A percentile compares a stretch with the other conserved stretches of the same genome.
Evolutionary conservation across 2,888 invertebrate species (phyloP).

Genomic region (Byasa hedistus): DNA sequence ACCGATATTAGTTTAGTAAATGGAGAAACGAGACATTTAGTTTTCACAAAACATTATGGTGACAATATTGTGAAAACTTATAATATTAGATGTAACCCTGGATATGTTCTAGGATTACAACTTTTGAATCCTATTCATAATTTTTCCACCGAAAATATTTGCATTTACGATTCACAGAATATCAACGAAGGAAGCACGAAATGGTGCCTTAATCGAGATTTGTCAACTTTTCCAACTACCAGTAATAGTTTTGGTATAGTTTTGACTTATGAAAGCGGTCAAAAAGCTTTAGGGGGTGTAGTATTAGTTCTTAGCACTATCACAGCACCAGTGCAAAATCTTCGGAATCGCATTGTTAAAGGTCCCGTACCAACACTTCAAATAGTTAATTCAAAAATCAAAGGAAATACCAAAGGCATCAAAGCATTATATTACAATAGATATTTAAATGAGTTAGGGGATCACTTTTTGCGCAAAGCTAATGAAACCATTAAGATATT

Average conservation of each 20-base stretch:
- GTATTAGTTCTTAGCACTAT: conserved; percentile 89
- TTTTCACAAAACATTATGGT: conserved; percentile 84
- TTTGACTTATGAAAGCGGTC: conserved; percentile 89
- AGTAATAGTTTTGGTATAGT: conserved; percentile 91
- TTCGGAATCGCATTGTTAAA: conserved; percentile 85
- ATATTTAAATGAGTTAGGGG: conserved; percentile 90
- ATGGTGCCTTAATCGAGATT: conserved; percentile 90
- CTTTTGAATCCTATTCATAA: conserved; percentile 94
- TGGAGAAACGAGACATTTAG: conserved; percentile 88
- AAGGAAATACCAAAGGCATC: conserved; percentile 89
- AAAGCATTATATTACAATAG: conserved; percentile 93
- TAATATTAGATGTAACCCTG: conserved; percentile 86
- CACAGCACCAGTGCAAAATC: conserved; percentile 85
- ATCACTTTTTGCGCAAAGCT: conserved; percentile 91
- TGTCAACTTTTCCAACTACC: conserved; percentile 93
- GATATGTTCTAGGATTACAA: conserved; percentile 93
- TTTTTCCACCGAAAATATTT: conserved; percentile 90
- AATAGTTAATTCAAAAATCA: conserved; percentile 86
- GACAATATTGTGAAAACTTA: conserved; percentile 80
- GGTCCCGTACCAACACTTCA: conserved; percentile 89
- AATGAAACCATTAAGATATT: conserved; percentile 92
- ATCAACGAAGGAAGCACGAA: conserved; percentile 82
- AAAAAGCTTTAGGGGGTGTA: conserved; percentile 88
- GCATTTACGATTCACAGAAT: conserved; percentile 87
- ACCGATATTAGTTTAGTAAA: conserved; percentile 82